Percentiles rank a stretch among this genome's conserved stretches.
phyloP scores from a whole-genome alignment of 2,888 invertebrate genomes.

The Dicranocentrus wangi region DNA sequence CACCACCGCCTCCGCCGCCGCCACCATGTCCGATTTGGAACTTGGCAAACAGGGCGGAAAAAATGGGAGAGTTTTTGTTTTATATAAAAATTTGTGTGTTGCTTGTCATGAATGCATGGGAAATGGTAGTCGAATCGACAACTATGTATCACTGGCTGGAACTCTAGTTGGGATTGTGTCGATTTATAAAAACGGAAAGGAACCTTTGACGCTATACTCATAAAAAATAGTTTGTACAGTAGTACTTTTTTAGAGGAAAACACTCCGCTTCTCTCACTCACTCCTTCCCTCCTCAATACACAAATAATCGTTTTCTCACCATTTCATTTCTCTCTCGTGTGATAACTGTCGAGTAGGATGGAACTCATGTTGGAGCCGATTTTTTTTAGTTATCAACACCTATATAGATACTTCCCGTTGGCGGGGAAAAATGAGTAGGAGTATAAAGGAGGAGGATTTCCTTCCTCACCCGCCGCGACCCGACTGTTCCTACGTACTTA shows the following conservation, averaged over 20 bases:
- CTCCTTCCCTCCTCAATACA: slow-evolving; percentile 27
- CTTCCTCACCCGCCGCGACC: no score
- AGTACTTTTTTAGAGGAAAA: no score
- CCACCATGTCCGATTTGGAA: no score
- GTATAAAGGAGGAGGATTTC: not conserved
- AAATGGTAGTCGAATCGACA: no score
- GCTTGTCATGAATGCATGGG: no score
- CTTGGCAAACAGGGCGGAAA: slow-evolving; percentile 1
- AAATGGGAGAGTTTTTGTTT: slow-evolving; percentile 2
- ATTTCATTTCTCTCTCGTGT: slow-evolving; percentile 16
- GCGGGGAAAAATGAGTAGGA: not conserved
- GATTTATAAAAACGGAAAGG: no score
- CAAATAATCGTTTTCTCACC: slow-evolving; percentile 25
- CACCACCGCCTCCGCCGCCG: no score
- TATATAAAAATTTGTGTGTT: no score
- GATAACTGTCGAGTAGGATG: slow-evolving; percentile 2
- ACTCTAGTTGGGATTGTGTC: no score
- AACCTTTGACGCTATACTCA: slow-evolving; percentile 20
- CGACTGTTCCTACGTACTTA: no score
- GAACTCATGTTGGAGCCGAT: slow-evolving; percentile 15
- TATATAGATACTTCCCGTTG: not conserved
- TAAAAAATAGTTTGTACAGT: slow-evolving; percentile 28
- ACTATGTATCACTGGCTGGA: no score
- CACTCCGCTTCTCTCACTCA: slow-evolving; percentile 12
- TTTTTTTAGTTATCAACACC: slow-evolving; percentile 35